These are phyloP conservation scores for Patella pellucida DNA, from an alignment of 2,888 invertebrate genomes.

Conservation along the genomic window DNA sequence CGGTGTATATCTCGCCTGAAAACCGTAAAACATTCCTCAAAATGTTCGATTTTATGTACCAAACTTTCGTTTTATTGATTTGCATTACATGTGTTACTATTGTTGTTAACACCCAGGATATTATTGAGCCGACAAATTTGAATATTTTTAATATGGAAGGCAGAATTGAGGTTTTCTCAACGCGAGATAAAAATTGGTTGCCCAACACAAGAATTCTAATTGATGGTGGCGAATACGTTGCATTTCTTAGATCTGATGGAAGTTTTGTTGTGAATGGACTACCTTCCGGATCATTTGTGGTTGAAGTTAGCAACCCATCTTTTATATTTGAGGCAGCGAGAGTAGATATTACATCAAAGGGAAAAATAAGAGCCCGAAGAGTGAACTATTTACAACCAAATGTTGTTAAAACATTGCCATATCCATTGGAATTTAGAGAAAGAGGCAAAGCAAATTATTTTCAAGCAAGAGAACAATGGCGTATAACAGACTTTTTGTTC, in stretches of 20 bases:
- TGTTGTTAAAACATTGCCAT: slow-evolving; percentile 83
- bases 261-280: slow-evolving; percentile 86
- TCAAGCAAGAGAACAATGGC: slow-evolving; percentile 95
- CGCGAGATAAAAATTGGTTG: slow-evolving; percentile 67
- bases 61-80: too few species aligned
- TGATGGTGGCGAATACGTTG: slow-evolving; percentile 90
- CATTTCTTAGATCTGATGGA: slow-evolving; percentile 91
- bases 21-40: too few species aligned
- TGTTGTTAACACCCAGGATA: slow-evolving; percentile 25
- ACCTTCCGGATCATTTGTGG: slow-evolving; percentile 82
- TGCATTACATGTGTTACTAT: too few species aligned
- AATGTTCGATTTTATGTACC: too few species aligned
- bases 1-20: too few species aligned
- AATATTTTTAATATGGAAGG: slow-evolving; percentile 63
- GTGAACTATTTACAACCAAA: slow-evolving; percentile 94
- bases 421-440: slow-evolving; percentile 91
- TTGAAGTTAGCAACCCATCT: slow-evolving; percentile 92
- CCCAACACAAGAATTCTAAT: slow-evolving; percentile 75
- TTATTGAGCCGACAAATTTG: slow-evolving; percentile 35
- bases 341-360: slow-evolving; percentile 97
- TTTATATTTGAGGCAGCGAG: slow-evolving; percentile 93
- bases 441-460: slow-evolving; percentile 81
- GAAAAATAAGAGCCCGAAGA: slow-evolving; percentile 94
- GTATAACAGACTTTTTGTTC: slow-evolving; percentile 94
- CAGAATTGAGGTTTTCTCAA: slow-evolving; percentile 62